Conservation (phyloP, 2,113 vertebrate species). For the Pelodiscus sinensis region DNA sequence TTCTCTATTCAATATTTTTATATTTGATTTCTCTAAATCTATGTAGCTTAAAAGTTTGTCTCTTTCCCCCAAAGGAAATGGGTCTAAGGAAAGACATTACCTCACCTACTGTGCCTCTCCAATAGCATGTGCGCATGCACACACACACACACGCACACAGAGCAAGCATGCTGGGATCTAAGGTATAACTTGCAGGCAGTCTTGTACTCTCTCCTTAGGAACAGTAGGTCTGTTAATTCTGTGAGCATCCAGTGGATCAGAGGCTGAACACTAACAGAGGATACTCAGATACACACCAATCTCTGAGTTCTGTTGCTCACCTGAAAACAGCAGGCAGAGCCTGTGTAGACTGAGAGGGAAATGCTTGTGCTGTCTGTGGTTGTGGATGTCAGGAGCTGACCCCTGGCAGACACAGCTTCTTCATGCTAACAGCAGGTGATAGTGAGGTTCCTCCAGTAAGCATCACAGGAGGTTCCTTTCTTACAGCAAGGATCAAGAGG, state of each 20-base stretch:
- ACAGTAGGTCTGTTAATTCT: neutral
- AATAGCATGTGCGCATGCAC: too few relatives aligned
- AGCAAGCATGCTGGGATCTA: too few relatives aligned
- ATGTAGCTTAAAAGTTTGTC: too few relatives aligned
- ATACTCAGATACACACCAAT: neutral
- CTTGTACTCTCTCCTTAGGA: neutral
- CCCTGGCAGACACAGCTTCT: neutral
- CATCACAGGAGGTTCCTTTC: neutral
- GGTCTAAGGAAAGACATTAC: too few relatives aligned
- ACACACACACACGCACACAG: too few relatives aligned
- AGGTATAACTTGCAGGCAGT: too few relatives aligned
- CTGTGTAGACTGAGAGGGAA: neutral
- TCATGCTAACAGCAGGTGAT: neutral
- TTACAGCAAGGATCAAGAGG: slow-evolving; percentile 15
- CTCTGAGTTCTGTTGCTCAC: neutral
- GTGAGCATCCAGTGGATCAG: neutral
- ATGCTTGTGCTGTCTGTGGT: neutral
- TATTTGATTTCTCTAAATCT: too few relatives aligned
- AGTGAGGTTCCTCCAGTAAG: neutral
- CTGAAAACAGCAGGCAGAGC: neutral
- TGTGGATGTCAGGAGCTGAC: neutral
- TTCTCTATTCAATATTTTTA: too few relatives aligned
- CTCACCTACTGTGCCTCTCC: too few relatives aligned
- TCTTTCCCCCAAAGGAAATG: too few relatives aligned
- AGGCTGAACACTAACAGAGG: neutral